These are phyloP conservation scores for Chloromyia formosa DNA, from an alignment of 2,888 invertebrate genomes.

Conservation along the genomic window DNA sequence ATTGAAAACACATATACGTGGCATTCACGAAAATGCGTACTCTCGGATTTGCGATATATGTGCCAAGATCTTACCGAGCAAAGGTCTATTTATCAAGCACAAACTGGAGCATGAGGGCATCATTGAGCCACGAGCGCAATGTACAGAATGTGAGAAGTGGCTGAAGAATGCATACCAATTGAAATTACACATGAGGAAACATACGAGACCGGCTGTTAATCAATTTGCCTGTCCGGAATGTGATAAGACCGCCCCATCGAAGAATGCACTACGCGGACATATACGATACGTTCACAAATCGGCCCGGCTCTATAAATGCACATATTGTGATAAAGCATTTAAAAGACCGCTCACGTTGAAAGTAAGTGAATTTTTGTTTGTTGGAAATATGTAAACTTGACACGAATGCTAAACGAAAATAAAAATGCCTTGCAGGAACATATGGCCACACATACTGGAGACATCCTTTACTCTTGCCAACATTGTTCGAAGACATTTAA, in stretches of 20 bases:
- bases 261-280: conserved; percentile 49
- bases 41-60: conserved; percentile 43
- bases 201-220: conserved; percentile 28
- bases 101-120: conserved; percentile 38
- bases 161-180: conserved; percentile 44
- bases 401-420: background rate
- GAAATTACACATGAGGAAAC: conserved; percentile 40
- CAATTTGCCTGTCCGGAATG: conserved; percentile 47
- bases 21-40: conserved; percentile 29
- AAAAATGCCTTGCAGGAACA: conserved; percentile 46
- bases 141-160: conserved; percentile 46
- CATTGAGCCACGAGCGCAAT: conserved; percentile 44
- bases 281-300: conserved; percentile 48
- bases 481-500: conserved; percentile 56
- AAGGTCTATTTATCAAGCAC: conserved; percentile 40
- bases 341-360: conserved; percentile 42
- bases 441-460: conserved; percentile 50
- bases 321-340: conserved; percentile 49
- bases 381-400: conserved; percentile 1
- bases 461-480: conserved; percentile 54
- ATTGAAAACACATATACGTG: conserved; percentile 35
- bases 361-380: conserved; percentile 14
- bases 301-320: conserved; percentile 43
- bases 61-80: conserved; percentile 44
- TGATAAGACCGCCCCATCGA: conserved; percentile 46